Percentiles rank a stretch among this genome's conserved stretches.
Conservation (phyloP, 2,888 invertebrate genomes). For the Acanthopleura granulata region DNA sequence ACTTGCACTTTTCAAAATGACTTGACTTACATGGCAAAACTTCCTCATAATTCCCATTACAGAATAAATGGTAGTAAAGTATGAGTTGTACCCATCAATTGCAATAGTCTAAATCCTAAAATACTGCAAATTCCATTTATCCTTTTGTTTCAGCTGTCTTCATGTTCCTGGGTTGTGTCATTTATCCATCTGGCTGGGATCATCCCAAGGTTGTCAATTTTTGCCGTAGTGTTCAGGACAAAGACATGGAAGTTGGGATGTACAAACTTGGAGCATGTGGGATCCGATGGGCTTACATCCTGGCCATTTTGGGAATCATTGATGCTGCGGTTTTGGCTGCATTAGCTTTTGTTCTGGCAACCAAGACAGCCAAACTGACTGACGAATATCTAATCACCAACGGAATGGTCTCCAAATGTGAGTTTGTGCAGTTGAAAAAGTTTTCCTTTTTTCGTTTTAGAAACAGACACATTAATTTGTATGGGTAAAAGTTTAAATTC, state of each 20-base stretch:
- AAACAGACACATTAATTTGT: too few relatives aligned
- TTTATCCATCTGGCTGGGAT: slow-evolving; percentile 94
- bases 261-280: slow-evolving; percentile 86
- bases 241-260: slow-evolving; percentile 68
- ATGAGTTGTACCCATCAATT: too few relatives aligned
- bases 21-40: too few relatives aligned
- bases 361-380: slow-evolving; percentile 76
- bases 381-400: not conserved
- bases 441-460: too few relatives aligned
- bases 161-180: slow-evolving; percentile 89
- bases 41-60: too few relatives aligned
- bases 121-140: not conserved
- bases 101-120: too few relatives aligned
- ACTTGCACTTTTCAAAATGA: too few relatives aligned
- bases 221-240: slow-evolving; percentile 81
- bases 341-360: slow-evolving; percentile 93
- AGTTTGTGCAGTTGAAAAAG: not conserved
- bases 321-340: slow-evolving; percentile 89
- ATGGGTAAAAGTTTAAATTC: too few relatives aligned
- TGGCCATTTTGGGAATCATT: slow-evolving; percentile 88
- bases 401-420: slow-evolving; percentile 1
- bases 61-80: too few relatives aligned
- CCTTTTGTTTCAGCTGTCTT: slow-evolving; percentile 79
- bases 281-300: slow-evolving; percentile 84
- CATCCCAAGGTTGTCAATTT: slow-evolving; percentile 85